Evolutionary conservation across 2,797 vertebrate species (phyloP).

Genomic region (Synaphobranchus kaupii): DNA sequence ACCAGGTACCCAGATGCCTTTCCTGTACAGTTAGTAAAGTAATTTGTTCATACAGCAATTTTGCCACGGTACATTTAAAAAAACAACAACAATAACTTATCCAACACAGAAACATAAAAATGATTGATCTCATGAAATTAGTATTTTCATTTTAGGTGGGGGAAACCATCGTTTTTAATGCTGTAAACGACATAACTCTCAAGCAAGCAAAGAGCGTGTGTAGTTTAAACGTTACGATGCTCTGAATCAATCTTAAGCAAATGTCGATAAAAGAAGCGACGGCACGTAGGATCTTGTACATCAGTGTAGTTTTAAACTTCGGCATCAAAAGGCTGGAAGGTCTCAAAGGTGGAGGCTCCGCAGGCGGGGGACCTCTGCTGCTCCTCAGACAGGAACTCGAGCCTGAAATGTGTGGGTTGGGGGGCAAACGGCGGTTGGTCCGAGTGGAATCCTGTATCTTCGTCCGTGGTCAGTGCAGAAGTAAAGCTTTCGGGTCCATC

Average conservation of each 20-base stretch:
- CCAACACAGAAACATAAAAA: not conserved
- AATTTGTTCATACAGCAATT: not conserved
- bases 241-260: not conserved
- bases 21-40: not conserved
- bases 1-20: not conserved
- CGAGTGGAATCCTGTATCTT: conserved; percentile 43
- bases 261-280: not conserved
- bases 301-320: not conserved
- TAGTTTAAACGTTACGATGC: not conserved
- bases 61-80: not conserved
- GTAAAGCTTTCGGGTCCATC: conserved; percentile 46
- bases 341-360: conserved; percentile 27
- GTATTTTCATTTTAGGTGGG: not conserved
- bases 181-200: not conserved
- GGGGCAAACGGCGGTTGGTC: conserved; percentile 35
- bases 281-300: not conserved
- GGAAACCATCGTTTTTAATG: not conserved
- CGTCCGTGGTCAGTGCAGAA: conserved; percentile 31
- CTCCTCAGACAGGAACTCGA: conserved; percentile 48
- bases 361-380: conserved; percentile 28
- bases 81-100: not conserved
- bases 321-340: conserved; percentile 18
- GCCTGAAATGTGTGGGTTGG: conserved; percentile 43
- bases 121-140: not conserved
- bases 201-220: not conserved